Base-by-base conservation (phyloP, 2,888 invertebrate genomes). In the Barypeithes pellucidus region DNA sequence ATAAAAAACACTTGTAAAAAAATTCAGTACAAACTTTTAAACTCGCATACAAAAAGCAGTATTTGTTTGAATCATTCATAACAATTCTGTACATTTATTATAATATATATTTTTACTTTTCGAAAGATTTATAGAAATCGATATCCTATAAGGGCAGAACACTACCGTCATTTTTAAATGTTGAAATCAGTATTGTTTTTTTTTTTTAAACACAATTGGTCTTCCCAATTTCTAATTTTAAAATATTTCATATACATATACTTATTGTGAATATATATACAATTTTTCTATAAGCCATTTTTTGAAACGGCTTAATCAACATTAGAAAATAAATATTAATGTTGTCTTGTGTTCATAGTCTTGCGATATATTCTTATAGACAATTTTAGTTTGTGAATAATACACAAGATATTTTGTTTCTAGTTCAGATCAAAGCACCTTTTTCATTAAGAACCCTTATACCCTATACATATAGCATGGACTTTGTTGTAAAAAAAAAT, bases 1-100 rank as follows among this genome's bases (percentile, higher is more conserved):
- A 79, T 79, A 78, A 76, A 80, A 80, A 79, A 80, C 77, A 75
- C 76, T 77, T 77, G 75, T 77, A 77, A 78, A 77, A 77, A 79
- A 79, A 80, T 77, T 79, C 79, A 79, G 80, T 80, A 80, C 78
- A 79, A 80, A 79, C 75, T 75, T 78, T 69, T 45, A 70, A 73
- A 75, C 77, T 77, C 67, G 73, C 76, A 63, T 78, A 78, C 36
- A 75, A 78, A 77, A 80, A 80, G 76, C 77, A 75, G 72, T 77
- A 76, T 76, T 71, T 73, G 57, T 72, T 62, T 45, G 20, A 24
- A 52, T 9, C 57, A 71, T 59, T 66, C 66, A 71, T 70, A 62
- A 63, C 62, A 43, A 57, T 43, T 41, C 12, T 52, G 52, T 68
- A 67, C 61, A 67, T 52, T 54, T 67, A 54, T 33, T 14, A 50